Percentiles rank a stretch among this genome's conserved stretches.
Conservation (phyloP, 1,140 invertebrate genomes). For the Maconellicoccus hirsutus region DNA sequence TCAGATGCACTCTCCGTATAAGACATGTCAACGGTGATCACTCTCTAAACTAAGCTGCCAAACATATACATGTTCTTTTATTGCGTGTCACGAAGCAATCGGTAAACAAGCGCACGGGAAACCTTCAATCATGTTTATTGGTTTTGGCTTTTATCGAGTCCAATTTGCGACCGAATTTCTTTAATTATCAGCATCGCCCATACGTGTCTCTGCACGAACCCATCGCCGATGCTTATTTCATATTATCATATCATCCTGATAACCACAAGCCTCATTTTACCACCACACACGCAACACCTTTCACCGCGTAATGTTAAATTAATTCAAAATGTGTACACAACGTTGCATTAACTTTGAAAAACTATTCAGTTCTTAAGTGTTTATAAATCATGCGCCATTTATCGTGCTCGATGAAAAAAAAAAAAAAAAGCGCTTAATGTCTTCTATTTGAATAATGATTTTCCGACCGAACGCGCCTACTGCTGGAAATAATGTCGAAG, state of each 20-base stretch:
- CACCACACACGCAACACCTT: no score
- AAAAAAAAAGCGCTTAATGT: not conserved
- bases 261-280: no score
- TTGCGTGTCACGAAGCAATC: not conserved
- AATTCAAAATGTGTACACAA: no score
- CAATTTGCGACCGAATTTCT: no score
- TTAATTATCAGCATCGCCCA: no score
- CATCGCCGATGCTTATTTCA: no score
- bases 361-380: not conserved
- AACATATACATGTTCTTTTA: not conserved
- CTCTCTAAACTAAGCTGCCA: not conserved
- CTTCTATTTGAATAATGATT: slow-evolving; percentile 9
- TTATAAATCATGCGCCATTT: slow-evolving; percentile 5
- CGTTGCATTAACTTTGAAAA: not conserved
- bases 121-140: slow-evolving; percentile 4
- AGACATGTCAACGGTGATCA: not conserved
- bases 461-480: not conserved
- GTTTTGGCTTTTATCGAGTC: not conserved
- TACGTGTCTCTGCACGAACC: no score
- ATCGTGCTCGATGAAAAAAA: not conserved
- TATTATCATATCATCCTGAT: no score
- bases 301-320: no score
- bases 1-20: not conserved
- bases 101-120: not conserved
- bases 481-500: not conserved